Evolutionary conservation across 2,888 invertebrate genomes (phyloP).

Genomic region (Athalia cordata): DNA sequence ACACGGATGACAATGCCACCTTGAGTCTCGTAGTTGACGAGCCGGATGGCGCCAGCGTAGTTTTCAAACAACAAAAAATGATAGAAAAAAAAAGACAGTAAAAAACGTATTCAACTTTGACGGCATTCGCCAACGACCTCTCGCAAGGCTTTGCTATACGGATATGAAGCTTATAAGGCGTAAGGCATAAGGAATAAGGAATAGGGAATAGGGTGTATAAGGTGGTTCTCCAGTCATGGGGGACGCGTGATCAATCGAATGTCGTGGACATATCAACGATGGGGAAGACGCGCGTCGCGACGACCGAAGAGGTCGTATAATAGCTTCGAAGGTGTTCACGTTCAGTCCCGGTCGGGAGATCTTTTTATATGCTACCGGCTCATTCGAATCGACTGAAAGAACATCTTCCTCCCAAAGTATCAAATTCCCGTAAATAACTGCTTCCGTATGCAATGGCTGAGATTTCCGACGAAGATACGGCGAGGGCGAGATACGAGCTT

Average conservation of each 20-base stretch:
- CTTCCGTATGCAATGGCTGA: slow-evolving; percentile 29
- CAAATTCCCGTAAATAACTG: slow-evolving; percentile 26
- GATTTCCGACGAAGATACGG: slow-evolving; percentile 24
- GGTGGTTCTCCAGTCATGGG: neutral
- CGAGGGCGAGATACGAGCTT: slow-evolving; percentile 7
- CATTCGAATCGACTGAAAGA: slow-evolving; percentile 11
- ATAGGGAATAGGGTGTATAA: too few relatives aligned
- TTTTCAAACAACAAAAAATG: neutral
- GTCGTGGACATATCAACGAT: slow-evolving; percentile 20
- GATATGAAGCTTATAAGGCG: neutral
- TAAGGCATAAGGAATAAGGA: too few relatives aligned
- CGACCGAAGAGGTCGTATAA: neutral
- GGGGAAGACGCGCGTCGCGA: neutral
- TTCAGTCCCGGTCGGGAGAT: neutral
- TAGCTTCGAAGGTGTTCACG: slow-evolving; percentile 6
- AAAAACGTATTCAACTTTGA: slow-evolving; percentile 21
- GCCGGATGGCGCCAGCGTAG: slow-evolving; percentile 20
- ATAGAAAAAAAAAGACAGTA: neutral
- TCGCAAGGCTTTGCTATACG: neutral
- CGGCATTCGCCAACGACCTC: neutral
- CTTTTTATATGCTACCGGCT: neutral
- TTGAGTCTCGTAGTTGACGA: slow-evolving; percentile 29
- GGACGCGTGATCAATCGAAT: slow-evolving; percentile 27
- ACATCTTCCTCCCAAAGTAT: slow-evolving; percentile 16
- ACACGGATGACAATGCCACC: slow-evolving; percentile 22